Evolutionary conservation across 2,797 vertebrate genomes (phyloP).

Genomic region (Nothura maculosa): DNA sequence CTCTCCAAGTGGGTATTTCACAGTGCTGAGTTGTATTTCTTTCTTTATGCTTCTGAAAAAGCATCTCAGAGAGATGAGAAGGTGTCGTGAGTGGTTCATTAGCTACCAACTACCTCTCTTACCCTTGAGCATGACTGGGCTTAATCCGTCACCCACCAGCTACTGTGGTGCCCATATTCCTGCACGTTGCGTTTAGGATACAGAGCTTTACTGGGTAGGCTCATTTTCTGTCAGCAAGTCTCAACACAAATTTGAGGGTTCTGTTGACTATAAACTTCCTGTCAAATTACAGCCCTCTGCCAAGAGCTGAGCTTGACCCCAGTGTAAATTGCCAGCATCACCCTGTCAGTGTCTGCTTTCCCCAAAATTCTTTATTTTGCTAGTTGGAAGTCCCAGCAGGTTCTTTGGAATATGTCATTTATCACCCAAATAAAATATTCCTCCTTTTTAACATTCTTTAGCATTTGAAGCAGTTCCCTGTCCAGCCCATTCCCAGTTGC

Average conservation of each 20-base stretch:
- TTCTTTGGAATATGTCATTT: background rate
- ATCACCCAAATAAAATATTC: background rate
- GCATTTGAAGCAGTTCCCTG: background rate
- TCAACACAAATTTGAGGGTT: background rate
- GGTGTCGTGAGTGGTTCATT: background rate
- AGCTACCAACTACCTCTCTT: background rate
- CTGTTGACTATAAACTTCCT: slow-evolving; percentile 3
- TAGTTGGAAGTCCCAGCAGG: background rate
- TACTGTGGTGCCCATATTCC: background rate
- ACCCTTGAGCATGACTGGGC: background rate
- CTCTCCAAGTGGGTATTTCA: background rate
- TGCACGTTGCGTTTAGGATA: background rate
- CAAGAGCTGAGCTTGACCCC: slow-evolving; percentile 25
- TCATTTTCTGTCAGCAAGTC: background rate
- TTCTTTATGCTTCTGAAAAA: background rate
- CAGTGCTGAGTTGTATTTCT: background rate
- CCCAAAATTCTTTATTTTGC: background rate
- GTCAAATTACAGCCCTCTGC: background rate
- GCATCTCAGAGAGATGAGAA: background rate
- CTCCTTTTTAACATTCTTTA: background rate
- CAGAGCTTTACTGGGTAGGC: background rate
- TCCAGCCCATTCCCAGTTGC: background rate
- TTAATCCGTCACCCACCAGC: background rate
- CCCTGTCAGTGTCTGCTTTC: slow-evolving; percentile 22
- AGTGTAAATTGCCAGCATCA: background rate